These are phyloP conservation scores for Hipposideros larvatus DNA, from an alignment of 2,797 vertebrate genomes.

Conservation along the genomic window DNA sequence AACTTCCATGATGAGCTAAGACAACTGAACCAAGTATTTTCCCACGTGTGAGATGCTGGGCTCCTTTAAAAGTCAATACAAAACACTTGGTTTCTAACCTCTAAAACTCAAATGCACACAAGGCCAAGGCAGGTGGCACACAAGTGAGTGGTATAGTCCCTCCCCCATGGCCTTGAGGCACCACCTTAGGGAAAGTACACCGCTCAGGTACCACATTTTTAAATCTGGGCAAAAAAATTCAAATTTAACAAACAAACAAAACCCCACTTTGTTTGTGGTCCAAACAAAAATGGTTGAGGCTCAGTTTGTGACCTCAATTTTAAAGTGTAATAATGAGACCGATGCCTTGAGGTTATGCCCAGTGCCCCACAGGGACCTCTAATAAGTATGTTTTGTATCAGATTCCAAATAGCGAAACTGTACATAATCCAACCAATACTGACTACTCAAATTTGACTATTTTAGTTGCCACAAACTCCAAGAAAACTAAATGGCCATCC, in stretches of 20 bases:
- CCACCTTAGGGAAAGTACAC: conserved; percentile 53
- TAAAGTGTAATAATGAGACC: neutral
- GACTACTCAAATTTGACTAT: conserved; percentile 37
- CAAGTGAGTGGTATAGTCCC: neutral
- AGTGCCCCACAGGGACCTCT: neutral
- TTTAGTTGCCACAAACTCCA: neutral
- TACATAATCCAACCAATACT: neutral
- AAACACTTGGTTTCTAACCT: conserved; percentile 20
- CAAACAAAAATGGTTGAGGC: neutral
- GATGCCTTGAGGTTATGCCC: neutral
- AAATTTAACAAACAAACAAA: conserved; percentile 5
- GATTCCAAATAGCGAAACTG: neutral
- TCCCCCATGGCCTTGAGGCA: neutral
- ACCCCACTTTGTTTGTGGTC: neutral
- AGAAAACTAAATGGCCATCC: neutral
- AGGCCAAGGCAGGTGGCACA: neutral
- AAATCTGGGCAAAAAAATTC: conserved; percentile 39
- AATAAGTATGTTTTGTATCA: neutral
- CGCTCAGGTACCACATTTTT: neutral
- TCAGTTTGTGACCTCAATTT: neutral
- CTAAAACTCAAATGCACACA: conserved; percentile 25
- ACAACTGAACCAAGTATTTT: neutral
- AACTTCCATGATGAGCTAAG: neutral
- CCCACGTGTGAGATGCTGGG: neutral
- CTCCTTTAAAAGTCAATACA: conserved; percentile 21